A percentile compares a stretch with the other conserved stretches of the same genome.
These are phyloP conservation scores for Leptocoma aspasia DNA, from an alignment of 2,113 vertebrate species.

Conservation along the genomic window DNA sequence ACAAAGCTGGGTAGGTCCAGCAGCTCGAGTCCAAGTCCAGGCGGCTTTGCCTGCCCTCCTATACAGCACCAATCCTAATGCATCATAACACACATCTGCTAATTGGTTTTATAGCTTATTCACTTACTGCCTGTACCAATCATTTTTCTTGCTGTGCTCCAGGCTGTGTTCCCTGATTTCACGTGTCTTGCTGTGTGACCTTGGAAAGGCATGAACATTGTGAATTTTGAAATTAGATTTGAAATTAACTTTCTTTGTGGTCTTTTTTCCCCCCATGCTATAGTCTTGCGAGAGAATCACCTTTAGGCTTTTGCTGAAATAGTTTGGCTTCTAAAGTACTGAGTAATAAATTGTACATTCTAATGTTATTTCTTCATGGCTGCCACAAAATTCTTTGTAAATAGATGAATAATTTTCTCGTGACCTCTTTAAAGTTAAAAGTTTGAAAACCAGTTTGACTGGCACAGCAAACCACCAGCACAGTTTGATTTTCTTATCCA, in stretches of 20 bases:
- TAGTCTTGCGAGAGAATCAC: neutral
- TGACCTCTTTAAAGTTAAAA: neutral
- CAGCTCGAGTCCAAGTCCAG: neutral
- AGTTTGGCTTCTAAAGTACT: neutral
- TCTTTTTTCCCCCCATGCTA: neutral
- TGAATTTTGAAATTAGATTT: conserved; percentile 51
- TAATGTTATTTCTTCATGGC: neutral
- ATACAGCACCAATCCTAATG: neutral
- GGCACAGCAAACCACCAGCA: neutral
- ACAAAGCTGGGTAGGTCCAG: neutral
- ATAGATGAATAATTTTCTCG: neutral
- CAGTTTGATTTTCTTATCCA: neutral
- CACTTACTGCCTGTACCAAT: neutral
- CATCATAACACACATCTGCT: neutral
- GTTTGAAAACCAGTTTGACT: neutral
- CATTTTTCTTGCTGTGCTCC: conserved; percentile 30
- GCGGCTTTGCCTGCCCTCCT: neutral
- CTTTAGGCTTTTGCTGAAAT: conserved; percentile 38
- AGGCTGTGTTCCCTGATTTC: conserved; percentile 29
- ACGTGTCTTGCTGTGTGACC: neutral
- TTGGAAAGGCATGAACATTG: conserved; percentile 2
- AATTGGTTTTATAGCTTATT: conserved; percentile 10
- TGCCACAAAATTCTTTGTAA: neutral
- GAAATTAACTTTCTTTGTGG: conserved; percentile 11
- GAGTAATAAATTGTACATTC: neutral